Conservation (phyloP, 1,140 invertebrate genomes). For the Atopsyche davidsoni region DNA sequence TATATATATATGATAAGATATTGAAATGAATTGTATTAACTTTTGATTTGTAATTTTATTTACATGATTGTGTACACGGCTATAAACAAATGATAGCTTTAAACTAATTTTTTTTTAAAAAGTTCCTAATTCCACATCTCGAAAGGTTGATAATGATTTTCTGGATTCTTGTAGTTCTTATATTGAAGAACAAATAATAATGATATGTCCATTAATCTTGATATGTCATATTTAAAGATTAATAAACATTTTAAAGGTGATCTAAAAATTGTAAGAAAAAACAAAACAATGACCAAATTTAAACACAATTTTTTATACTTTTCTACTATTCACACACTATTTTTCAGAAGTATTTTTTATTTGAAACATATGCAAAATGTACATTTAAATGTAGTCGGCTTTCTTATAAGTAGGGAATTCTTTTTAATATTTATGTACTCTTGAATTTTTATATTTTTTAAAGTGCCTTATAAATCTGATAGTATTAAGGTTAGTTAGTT, state of each 20-base stretch:
- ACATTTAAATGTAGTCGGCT: slow-evolving; percentile 1
- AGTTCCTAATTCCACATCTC: slow-evolving; percentile 19
- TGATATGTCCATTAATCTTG: neutral
- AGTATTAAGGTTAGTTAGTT: slow-evolving; percentile 9
- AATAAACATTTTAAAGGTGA: no score
- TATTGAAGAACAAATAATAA: slow-evolving; percentile 10
- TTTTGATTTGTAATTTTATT: no score
- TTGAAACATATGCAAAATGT: slow-evolving; percentile 5
- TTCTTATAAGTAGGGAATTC: neutral
- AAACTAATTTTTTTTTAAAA: slow-evolving; percentile 13
- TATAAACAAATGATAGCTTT: slow-evolving; percentile 9
- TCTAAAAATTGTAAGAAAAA: neutral
- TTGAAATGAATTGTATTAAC: no score
- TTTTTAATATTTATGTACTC: slow-evolving; percentile 8
- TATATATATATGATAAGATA: no score
- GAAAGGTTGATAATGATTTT: slow-evolving; percentile 13
- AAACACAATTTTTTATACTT: slow-evolving; percentile 10
- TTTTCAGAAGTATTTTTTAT: slow-evolving; percentile 6
- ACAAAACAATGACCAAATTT: neutral
- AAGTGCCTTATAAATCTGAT: slow-evolving; percentile 20
- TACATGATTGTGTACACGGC: no score
- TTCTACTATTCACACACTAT: slow-evolving; percentile 9
- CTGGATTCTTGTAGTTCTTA: slow-evolving; percentile 4
- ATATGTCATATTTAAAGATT: no score
- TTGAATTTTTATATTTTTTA: slow-evolving; percentile 14